Evolutionary conservation across 2,888 invertebrate genomes (phyloP), one percentile per base, ranked within the genome.

Genomic region (Amblyjoppa fuscipennis): DNA sequence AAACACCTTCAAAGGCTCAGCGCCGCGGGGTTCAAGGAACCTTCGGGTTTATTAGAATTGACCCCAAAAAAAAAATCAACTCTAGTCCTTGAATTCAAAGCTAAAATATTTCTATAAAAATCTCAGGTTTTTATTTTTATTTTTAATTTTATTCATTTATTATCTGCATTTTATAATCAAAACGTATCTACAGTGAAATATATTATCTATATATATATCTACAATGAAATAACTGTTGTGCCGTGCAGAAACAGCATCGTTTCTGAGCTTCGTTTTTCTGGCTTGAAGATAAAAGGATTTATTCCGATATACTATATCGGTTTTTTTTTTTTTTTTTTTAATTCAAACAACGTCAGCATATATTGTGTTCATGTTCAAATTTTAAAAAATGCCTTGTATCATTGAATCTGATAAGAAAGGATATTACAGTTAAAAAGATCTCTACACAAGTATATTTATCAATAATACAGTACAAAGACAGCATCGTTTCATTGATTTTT

Each of bases 21-120:
- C 13, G 56, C 56, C 11, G 61, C 13, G 28, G 28, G 16, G 64
- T 64, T 34, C 64, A 34, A 64, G 64, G 64, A 34, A 64, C 31
- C 34, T 64, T 31, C 16, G n/a, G 2, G 34, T 34, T 64, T 6
- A 7, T 64, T 16, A 7, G 34, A 64, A 64, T 64, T 6, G 7
- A 34, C 6, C 64, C 11, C 28, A 31, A 31, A 31, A 61, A 61
- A 28, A 28, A 64, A 31, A 28, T 13, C 25, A 9, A n/a, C 13
- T 28, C 3, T 1, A 3, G 25, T 11, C 28, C 59, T 25, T 28
- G 13, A 16, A 34, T 31, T 31, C 31, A 16, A 34, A 64, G 5
- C 7, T 31, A n/a, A 34, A 59, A 6, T 7, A 69, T 49, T 28
- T 4, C 16, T 53, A 16, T 31, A 53, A 25, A 49, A 49, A 28